Conservation (phyloP, 2,113 vertebrate genomes). For the Cryptomyrus ogoouensis region DNA sequence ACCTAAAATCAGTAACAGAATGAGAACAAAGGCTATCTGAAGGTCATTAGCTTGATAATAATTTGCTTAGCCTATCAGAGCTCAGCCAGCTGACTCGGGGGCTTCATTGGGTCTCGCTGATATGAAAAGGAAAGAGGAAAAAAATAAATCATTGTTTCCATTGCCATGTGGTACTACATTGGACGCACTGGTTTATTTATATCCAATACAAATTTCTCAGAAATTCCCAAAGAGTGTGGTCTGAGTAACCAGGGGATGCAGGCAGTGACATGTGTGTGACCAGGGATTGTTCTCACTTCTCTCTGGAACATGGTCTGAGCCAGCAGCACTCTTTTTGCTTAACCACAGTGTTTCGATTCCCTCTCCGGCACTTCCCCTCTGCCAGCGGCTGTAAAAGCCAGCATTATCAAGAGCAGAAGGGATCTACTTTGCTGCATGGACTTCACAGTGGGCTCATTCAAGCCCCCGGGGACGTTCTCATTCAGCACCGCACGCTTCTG, state of each 20-base stretch:
- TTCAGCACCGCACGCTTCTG: background rate
- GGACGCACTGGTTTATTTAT: background rate
- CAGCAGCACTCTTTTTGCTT: background rate
- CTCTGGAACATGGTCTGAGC: background rate
- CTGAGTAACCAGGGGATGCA: background rate
- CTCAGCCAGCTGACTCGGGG: background rate
- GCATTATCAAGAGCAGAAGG: background rate
- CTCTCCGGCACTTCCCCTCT: background rate
- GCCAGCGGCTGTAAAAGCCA: background rate
- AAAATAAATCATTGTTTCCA: background rate
- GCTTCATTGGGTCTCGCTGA: background rate
- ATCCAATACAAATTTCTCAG: background rate
- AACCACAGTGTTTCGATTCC: background rate
- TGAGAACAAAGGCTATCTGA: background rate
- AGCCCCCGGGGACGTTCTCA: background rate
- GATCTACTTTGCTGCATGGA: conserved; percentile 28
- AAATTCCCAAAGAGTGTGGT: background rate
- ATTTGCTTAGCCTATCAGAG: conserved; percentile 17
- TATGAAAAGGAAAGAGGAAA: background rate
- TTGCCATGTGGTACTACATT: background rate
- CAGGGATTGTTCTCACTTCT: background rate
- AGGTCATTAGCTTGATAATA: background rate
- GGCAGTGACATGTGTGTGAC: background rate
- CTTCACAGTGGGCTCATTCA: conserved; percentile 20
- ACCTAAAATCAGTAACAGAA: background rate